A percentile compares a stretch with the other conserved stretches of the same genome.
phyloP scores from a whole-genome alignment of 2,797 vertebrate genomes.

The Natrix natrix region DNA sequence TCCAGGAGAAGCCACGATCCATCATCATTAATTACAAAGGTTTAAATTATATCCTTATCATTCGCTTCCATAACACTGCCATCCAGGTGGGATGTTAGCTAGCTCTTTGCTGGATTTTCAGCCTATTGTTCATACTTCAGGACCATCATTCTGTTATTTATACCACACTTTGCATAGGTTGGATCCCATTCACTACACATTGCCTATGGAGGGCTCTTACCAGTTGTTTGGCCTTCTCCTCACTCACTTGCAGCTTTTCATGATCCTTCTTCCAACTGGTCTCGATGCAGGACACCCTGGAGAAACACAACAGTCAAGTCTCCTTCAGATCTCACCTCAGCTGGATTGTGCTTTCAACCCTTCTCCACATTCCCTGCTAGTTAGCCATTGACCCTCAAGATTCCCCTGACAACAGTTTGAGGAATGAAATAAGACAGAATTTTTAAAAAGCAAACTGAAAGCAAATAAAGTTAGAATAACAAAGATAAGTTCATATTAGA shows the following conservation, averaged over 20 bases:
- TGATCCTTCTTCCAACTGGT: conserved; percentile 46
- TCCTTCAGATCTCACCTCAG: background rate
- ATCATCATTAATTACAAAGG: no score
- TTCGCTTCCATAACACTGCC: background rate
- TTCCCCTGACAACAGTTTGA: background rate
- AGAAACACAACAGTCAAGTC: background rate
- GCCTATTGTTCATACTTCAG: background rate
- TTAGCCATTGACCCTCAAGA: background rate
- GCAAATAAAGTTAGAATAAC: background rate
- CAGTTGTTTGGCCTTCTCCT: conserved; percentile 44
- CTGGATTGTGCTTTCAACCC: background rate
- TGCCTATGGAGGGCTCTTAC: background rate
- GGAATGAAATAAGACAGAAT: background rate
- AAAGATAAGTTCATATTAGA: background rate
- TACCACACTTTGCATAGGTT: background rate
- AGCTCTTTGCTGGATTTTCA: background rate
- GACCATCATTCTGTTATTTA: background rate
- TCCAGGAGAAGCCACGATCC: no score
- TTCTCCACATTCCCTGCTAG: background rate
- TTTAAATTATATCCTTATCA: no score
- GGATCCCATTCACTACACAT: background rate
- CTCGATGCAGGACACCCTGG: conserved; percentile 20
- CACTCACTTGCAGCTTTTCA: conserved; percentile 40
- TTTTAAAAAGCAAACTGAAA: background rate
- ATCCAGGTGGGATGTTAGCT: background rate